These are phyloP conservation scores for Chrysodeixis includens DNA, from an alignment of 2,888 invertebrate species.

Conservation along the genomic window DNA sequence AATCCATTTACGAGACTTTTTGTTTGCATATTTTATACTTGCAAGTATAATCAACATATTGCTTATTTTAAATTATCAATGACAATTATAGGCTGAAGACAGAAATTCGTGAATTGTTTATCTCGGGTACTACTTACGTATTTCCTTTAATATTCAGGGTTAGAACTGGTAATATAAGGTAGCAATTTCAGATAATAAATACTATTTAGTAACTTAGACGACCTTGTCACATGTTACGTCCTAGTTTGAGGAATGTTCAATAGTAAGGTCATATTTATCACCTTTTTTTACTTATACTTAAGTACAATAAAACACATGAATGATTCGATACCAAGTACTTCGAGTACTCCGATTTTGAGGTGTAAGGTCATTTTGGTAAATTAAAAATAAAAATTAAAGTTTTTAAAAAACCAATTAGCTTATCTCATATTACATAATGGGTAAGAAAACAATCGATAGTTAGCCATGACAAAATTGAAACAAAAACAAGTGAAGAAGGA, in stretches of 20 bases:
- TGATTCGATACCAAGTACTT: not conserved
- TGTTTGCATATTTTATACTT: too few species aligned
- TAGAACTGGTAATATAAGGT: not conserved
- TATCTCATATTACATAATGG: conserved; percentile 12
- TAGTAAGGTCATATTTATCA: conserved; percentile 3
- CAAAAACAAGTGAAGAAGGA: conserved; percentile 58
- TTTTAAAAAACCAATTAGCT: not conserved
- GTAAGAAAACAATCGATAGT: conserved; percentile 19
- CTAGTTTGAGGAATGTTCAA: not conserved
- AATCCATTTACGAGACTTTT: too few species aligned
- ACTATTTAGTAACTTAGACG: not conserved
- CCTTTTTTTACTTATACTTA: not conserved
- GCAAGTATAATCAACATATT: too few species aligned
- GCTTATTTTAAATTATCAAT: too few species aligned
- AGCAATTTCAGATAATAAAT: not conserved
- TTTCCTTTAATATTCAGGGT: not conserved
- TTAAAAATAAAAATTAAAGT: not conserved
- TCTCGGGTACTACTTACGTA: not conserved
- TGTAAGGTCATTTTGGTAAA: not conserved
- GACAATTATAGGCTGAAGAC: not conserved
- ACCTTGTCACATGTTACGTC: not conserved
- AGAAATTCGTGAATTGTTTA: not conserved
- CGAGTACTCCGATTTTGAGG: too few species aligned
- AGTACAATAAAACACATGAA: not conserved
- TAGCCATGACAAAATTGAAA: conserved; percentile 27